These are phyloP conservation scores for Apeira syringaria DNA, from an alignment of 2,888 invertebrate genomes.

Conservation along the genomic window DNA sequence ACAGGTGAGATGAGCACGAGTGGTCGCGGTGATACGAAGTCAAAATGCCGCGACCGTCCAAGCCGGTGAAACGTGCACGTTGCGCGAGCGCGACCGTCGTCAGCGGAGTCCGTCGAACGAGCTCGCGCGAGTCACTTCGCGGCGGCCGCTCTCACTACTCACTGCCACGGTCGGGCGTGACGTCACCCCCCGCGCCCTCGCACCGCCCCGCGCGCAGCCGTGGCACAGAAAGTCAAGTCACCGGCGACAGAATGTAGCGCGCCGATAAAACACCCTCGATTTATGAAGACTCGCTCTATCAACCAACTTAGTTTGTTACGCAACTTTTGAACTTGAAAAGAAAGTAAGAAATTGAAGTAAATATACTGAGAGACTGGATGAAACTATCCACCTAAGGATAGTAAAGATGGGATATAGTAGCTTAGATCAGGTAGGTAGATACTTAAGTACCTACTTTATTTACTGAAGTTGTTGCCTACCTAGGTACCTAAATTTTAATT, in stretches of 20 bases:
- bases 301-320: slow-evolving; percentile 69
- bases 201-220: slow-evolving; percentile 61
- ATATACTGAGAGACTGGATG: slow-evolving; percentile 4
- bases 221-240: slow-evolving; percentile 78
- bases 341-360: slow-evolving; percentile 20
- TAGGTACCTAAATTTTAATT: too few species aligned
- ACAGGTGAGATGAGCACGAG: slow-evolving; percentile 62
- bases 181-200: slow-evolving; percentile 63
- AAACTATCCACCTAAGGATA: too few species aligned
- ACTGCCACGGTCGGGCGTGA: slow-evolving; percentile 83
- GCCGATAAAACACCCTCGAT: slow-evolving; percentile 76
- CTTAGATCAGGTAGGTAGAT: too few species aligned
- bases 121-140: slow-evolving; percentile 61
- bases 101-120: slow-evolving; percentile 76
- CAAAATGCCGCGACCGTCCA: slow-evolving; percentile 57
- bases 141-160: slow-evolving; percentile 76
- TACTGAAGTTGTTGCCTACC: too few species aligned
- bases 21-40: slow-evolving; percentile 47
- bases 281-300: slow-evolving; percentile 71
- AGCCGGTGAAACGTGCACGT: slow-evolving; percentile 63
- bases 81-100: slow-evolving; percentile 77
- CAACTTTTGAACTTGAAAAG: slow-evolving; percentile 66
- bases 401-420: too few species aligned
- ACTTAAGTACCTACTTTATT: too few species aligned
- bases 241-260: slow-evolving; percentile 74